Evolutionary conservation across 2,888 invertebrate species (phyloP).

Genomic region (Scelioninae gen. 1): DNA sequence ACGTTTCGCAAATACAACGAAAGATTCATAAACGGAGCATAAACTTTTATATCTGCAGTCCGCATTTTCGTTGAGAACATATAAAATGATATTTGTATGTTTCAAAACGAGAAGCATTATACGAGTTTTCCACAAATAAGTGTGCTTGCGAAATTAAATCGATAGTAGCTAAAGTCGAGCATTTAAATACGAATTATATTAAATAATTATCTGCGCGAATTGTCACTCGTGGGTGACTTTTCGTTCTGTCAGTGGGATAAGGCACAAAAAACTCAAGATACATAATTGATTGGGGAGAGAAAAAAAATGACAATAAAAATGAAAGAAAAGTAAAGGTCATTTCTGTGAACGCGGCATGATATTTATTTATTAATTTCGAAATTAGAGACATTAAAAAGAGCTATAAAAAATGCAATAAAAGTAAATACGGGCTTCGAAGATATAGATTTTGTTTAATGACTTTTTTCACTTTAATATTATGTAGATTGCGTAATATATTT

Average conservation of each 20-base stretch:
- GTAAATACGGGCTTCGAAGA: not conserved
- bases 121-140: constrained; percentile 6
- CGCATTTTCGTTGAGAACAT: constrained; percentile 2
- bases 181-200: constrained; percentile 12
- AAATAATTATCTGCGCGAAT: constrained; percentile 11
- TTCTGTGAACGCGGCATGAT: not conserved
- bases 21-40: constrained; percentile 27
- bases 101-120: not conserved
- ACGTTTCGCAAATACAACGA: constrained; percentile 11
- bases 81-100: constrained; percentile 10
- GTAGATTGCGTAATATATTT: not conserved
- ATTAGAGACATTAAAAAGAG: not conserved
- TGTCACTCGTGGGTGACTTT: not conserved
- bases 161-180: constrained; percentile 15
- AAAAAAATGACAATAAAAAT: too few species aligned
- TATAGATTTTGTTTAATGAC: not conserved
- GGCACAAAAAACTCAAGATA: too few species aligned
- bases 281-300: too few species aligned
- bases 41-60: constrained; percentile 30
- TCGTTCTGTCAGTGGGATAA: too few species aligned
- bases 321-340: too few species aligned
- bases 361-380: not conserved
- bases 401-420: not conserved
- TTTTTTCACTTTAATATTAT: not conserved
- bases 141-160: constrained; percentile 16